phyloP scores from a whole-genome alignment of 2,113 vertebrate species.

The Strix uralensis region DNA sequence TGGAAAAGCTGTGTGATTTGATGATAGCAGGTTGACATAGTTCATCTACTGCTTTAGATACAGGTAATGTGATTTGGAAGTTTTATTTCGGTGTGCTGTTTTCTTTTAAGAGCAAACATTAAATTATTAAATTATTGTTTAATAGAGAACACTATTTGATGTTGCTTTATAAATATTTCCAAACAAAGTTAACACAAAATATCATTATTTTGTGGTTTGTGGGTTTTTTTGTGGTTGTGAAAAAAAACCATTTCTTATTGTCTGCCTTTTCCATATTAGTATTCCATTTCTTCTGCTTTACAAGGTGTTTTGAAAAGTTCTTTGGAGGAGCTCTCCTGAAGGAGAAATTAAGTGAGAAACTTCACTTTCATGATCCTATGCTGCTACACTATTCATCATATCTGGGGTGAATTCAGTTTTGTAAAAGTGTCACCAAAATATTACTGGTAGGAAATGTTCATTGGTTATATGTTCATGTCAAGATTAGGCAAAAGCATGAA shows the following conservation, averaged over 20 bases:
- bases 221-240: fast-evolving
- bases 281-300: background rate
- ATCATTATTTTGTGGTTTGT: background rate
- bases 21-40: background rate
- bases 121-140: background rate
- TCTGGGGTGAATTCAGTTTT: background rate
- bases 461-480: background rate
- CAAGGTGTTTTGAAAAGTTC: background rate
- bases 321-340: background rate
- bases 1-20: background rate
- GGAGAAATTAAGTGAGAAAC: background rate
- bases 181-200: background rate
- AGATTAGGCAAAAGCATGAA: background rate
- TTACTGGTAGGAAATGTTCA: background rate
- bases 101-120: background rate
- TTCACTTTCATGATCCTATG: background rate
- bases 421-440: background rate
- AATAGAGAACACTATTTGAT: background rate
- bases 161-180: background rate
- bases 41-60: background rate
- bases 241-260: background rate
- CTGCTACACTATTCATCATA: background rate
- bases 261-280: background rate
- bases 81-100: background rate
- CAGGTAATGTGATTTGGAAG: background rate